phyloP scores from a whole-genome alignment of 1,140 invertebrate species.

The Drosophila ogumai region DNA sequence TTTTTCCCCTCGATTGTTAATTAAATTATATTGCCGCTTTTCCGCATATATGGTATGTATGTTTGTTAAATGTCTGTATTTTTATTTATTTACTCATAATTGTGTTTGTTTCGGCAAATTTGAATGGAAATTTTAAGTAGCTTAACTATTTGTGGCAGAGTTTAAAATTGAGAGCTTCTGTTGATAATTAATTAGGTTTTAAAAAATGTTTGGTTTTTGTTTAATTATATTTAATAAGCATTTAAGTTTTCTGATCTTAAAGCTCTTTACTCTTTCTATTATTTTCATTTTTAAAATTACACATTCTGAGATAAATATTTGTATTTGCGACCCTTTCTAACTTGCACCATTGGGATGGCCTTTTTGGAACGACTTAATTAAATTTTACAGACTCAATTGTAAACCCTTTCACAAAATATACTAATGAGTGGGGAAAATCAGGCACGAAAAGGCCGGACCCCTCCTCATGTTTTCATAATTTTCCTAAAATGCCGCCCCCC shows the following conservation, averaged over 20 bases:
- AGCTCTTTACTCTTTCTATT: background rate
- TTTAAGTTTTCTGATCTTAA: background rate
- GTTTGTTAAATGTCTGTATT: background rate
- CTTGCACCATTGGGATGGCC: background rate
- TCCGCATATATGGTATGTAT: background rate
- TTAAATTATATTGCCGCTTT: slow-evolving; percentile 64
- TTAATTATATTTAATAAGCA: background rate
- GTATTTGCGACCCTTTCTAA: background rate
- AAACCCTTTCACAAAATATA: slow-evolving; percentile 2
- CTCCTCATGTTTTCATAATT: slow-evolving; percentile 2
- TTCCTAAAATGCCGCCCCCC: background rate
- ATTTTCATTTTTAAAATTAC: background rate
- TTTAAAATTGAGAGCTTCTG: background rate
- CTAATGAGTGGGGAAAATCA: background rate
- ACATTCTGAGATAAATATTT: background rate
- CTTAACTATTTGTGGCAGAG: slow-evolving; percentile 21
- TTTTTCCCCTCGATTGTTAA: slow-evolving; percentile 50
- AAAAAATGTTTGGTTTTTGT: background rate
- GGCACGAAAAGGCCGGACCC: background rate
- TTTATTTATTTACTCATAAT: slow-evolving; percentile 45
- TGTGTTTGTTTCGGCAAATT: slow-evolving; percentile 38
- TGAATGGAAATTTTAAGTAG: slow-evolving; percentile 44
- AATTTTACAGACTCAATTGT: slow-evolving; percentile 7
- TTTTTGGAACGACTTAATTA: slow-evolving; percentile 6
- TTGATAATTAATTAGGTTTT: slow-evolving; percentile 9